Evolutionary conservation across 2,113 vertebrate genomes (phyloP), one percentile per base, ranked within the genome.

Genomic region (Eclectus roratus): DNA sequence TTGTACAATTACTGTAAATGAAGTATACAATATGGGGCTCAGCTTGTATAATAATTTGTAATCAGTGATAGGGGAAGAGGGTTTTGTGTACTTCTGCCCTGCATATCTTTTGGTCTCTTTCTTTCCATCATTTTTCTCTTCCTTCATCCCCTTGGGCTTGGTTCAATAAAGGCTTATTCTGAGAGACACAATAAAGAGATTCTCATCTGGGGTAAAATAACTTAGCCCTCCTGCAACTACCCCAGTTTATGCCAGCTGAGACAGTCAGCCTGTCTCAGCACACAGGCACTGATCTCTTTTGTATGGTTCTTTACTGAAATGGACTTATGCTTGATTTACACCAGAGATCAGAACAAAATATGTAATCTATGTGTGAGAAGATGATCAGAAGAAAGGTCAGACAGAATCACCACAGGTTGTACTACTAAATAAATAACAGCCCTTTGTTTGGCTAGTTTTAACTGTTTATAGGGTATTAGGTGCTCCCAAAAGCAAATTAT

Each of bases 1-100:
- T 98, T 98, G 98, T 97, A 97, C 97, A 97, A 93, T 98, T 97
- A 91, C 95, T 95, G 97, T 96, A 97, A 97, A 96, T 96, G 97
- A 97, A 97, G 97, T 95, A 96, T 96, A 97, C 97, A 97, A 92
- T 89, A 97, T 96, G 96, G 92, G 29, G 70, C 89, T 97, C 95
- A 55, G 95, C 96, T 97, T 88, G 85, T 78, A 63, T 89, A 94
- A 94, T 96, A 96, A 76, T 95, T 97, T 92, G 93, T 84, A 91
- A 94, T 91, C 27, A 97, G n/a, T 87, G 93, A 94, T 95, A 96
- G 80, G 90, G 80, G 41, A 83, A 94, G 81, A 78, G 79, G 35
- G 80, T 65, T 89, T 83, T 56, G 78, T 93, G 91, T 88, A 68
- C 93, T 96, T 94, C 94, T 96, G 80, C 90, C 83, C 56, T 80